phyloP scores from a whole-genome alignment of 2,797 vertebrate genomes.

The Sebastes hopkinsi region DNA sequence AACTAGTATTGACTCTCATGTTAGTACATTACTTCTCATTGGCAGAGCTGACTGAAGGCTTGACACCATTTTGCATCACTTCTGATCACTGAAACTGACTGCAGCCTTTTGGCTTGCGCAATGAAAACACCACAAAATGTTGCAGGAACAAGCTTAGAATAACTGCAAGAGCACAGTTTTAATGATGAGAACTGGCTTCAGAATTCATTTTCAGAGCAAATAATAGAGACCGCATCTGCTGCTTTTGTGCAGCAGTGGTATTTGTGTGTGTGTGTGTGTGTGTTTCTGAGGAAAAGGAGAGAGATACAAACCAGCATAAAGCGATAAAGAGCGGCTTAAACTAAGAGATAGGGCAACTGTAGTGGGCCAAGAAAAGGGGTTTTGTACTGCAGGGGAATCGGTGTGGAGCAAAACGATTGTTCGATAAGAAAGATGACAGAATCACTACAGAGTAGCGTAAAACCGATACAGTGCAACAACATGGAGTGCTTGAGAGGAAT shows the following conservation, averaged over 20 bases:
- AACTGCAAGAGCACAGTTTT: background rate
- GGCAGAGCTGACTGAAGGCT: slow-evolving; percentile 9
- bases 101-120: background rate
- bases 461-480: slow-evolving; percentile 14
- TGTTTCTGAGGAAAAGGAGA: background rate
- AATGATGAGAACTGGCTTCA: slow-evolving; percentile 13
- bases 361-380: slow-evolving; percentile 19
- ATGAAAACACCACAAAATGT: slow-evolving; percentile 4
- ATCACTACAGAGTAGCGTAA: slow-evolving; percentile 17
- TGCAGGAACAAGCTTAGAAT: slow-evolving; percentile 13
- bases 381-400: slow-evolving; percentile 26
- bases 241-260: background rate
- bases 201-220: slow-evolving; percentile 22
- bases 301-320: slow-evolving; percentile 15
- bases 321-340: slow-evolving; percentile 31
- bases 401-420: slow-evolving; percentile 23
- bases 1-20: background rate
- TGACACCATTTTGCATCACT: slow-evolving; percentile 18
- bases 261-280: background rate
- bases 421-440: slow-evolving; percentile 45
- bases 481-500: slow-evolving; percentile 29
- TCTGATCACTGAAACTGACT: slow-evolving; percentile 16
- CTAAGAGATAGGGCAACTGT: slow-evolving; percentile 30
- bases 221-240: slow-evolving; percentile 19
- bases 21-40: slow-evolving; percentile 6